Conservation (phyloP, 23 tunicate genomes). For the Oikopleura vanhoeffeni region DNA sequence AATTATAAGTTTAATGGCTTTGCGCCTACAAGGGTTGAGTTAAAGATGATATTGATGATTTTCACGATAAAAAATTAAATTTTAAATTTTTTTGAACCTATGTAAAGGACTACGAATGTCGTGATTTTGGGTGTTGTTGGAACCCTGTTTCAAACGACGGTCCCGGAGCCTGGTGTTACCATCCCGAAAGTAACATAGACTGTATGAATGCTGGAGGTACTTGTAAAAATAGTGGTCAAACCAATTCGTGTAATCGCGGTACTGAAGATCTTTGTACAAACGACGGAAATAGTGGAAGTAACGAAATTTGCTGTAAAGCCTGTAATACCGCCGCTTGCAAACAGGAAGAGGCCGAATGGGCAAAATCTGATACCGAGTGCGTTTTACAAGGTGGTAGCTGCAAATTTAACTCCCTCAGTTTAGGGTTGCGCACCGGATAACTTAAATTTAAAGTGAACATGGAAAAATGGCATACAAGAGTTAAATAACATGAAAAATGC, state of each 20-base stretch:
- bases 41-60: too few relatives aligned
- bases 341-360: not conserved
- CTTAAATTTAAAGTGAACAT: too few relatives aligned
- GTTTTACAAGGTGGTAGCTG: not conserved
- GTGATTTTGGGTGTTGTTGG: constrained; percentile 1
- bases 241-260: not conserved
- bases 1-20: too few relatives aligned
- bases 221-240: not conserved
- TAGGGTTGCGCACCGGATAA: too few relatives aligned
- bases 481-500: too few relatives aligned
- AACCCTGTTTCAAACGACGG: constrained; percentile 3
- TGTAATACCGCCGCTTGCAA: not conserved
- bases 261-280: not conserved
- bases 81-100: too few relatives aligned
- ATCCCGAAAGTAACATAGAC: not conserved
- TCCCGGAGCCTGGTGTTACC: constrained; percentile 3
- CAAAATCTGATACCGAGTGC: not conserved
- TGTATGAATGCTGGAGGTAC: not conserved
- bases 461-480: too few relatives aligned
- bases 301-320: not conserved
- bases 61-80: too few relatives aligned
- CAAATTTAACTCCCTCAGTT: not conserved
- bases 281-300: not conserved
- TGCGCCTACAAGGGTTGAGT: too few relatives aligned
- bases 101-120: not conserved